Percentiles rank a stretch among this genome's conserved stretches.
phyloP scores from a whole-genome alignment of 2,113 vertebrate species.

The Gobio gobio region DNA sequence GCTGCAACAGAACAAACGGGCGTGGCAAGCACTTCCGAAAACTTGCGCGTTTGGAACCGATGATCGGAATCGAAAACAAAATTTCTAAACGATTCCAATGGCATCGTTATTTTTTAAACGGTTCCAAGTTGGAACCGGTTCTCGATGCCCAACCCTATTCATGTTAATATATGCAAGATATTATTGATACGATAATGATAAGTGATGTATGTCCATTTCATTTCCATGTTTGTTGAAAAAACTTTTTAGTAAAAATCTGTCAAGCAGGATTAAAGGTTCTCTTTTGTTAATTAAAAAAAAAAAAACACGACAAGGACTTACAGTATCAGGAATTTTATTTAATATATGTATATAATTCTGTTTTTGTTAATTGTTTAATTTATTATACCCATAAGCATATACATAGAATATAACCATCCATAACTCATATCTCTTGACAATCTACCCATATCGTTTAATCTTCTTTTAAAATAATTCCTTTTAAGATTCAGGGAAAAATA shows the following conservation, averaged over 20 bases:
- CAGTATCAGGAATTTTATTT: slow-evolving; percentile 81
- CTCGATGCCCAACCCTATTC: too few relatives aligned
- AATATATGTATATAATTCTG: slow-evolving; percentile 80
- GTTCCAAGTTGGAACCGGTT: too few relatives aligned
- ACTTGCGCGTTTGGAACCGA: too few relatives aligned
- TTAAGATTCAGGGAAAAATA: slow-evolving; percentile 66
- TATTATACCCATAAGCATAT: slow-evolving; percentile 81
- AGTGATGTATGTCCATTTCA: neutral
- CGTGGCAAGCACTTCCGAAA: too few relatives aligned
- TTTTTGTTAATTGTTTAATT: slow-evolving; percentile 79
- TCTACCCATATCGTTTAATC: slow-evolving; percentile 66
- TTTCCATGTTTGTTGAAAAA: neutral
- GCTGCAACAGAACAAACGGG: too few relatives aligned
- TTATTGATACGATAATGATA: neutral
- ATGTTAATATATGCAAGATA: neutral
- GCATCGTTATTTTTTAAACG: too few relatives aligned
- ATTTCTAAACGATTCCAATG: too few relatives aligned
- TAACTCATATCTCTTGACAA: slow-evolving; percentile 73
- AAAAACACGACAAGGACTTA: slow-evolving; percentile 46
- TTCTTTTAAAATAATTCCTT: slow-evolving; percentile 76
- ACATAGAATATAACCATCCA: slow-evolving; percentile 76
- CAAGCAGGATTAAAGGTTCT: neutral
- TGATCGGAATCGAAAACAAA: too few relatives aligned
- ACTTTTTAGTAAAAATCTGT: neutral
- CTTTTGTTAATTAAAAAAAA: neutral